These are phyloP conservation scores for Miichthys miiuy DNA, from an alignment of 2,797 vertebrate species.

Conservation along the genomic window DNA sequence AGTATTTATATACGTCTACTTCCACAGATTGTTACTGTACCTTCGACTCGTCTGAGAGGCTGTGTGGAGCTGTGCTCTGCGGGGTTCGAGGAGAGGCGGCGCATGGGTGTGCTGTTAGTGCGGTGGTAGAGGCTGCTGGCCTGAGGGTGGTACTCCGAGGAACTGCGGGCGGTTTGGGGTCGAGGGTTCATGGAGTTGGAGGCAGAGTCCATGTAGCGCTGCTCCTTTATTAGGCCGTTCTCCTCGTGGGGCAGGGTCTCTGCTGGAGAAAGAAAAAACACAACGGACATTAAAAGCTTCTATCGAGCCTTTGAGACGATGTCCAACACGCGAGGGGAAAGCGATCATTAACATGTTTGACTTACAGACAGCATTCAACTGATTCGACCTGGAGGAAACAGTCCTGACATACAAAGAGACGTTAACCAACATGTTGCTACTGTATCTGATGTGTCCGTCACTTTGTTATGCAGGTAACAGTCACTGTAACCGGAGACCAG, in stretches of 20 bases:
- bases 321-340: background rate
- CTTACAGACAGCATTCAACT: background rate
- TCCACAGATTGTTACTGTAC: conserved; percentile 71
- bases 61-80: conserved; percentile 83
- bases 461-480: background rate
- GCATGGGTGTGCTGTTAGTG: conserved; percentile 75
- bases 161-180: conserved; percentile 79
- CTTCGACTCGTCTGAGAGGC: conserved; percentile 90
- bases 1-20: background rate
- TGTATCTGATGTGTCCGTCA: background rate
- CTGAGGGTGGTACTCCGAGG: conserved; percentile 82
- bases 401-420: background rate
- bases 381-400: background rate
- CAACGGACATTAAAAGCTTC: background rate
- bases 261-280: conserved; percentile 79
- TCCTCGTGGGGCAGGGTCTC: conserved; percentile 89
- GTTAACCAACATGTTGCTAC: background rate
- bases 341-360: background rate
- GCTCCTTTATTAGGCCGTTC: conserved; percentile 88
- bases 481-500: background rate
- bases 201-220: conserved; percentile 89
- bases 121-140: conserved; percentile 83
- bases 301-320: no score
- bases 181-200: conserved; percentile 89
- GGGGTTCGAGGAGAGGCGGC: conserved; percentile 84